phyloP scores from a whole-genome alignment of 2,113 vertebrate genomes.

The Procavia capensis region DNA sequence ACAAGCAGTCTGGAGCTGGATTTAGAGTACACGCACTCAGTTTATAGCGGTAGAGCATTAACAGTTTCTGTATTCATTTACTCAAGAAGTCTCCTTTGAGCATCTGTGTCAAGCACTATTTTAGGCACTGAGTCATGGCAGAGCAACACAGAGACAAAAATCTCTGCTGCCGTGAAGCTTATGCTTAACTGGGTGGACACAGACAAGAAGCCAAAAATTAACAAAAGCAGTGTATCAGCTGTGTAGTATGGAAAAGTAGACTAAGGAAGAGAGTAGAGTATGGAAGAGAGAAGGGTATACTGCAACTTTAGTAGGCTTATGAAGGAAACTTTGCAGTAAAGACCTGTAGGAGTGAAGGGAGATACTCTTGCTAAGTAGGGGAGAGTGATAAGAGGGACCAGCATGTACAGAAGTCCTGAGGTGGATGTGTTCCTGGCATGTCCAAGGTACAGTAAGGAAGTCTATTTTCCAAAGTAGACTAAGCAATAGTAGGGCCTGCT shows the following conservation, averaged over 20 bases:
- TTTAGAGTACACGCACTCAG: not conserved
- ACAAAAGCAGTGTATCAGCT: not conserved
- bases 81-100: not conserved
- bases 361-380: not conserved
- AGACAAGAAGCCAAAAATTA: not conserved
- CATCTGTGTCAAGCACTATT: not conserved
- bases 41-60: not conserved
- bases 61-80: not conserved
- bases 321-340: not conserved
- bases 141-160: not conserved
- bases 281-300: not conserved
- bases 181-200: not conserved
- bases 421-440: not conserved
- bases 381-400: not conserved
- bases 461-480: not conserved
- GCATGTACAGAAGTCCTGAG: not conserved
- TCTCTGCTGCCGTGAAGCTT: not conserved
- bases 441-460: not conserved
- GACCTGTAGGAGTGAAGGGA: not conserved
- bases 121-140: not conserved
- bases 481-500: not conserved
- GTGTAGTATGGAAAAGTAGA: not conserved
- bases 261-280: not conserved
- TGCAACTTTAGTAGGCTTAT: not conserved
- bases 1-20: not conserved